Evolutionary conservation across 2,113 vertebrate species (phyloP).

Genomic region (Anser brachyrhynchus): DNA sequence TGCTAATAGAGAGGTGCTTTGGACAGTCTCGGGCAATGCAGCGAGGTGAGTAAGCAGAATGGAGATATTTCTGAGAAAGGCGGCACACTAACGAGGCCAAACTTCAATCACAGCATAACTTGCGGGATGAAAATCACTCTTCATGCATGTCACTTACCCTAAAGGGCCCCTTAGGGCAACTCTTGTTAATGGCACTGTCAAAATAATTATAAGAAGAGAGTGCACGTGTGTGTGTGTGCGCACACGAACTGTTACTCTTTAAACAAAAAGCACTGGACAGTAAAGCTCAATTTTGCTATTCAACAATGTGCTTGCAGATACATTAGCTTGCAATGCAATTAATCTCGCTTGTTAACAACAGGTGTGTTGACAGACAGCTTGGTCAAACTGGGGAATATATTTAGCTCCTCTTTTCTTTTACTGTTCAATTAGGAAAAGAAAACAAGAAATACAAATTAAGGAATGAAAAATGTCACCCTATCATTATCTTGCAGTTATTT

Average conservation of each 20-base stretch:
- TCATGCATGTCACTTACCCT: constrained; percentile 73
- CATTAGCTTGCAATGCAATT: neutral
- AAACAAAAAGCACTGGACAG: neutral
- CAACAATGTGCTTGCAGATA: neutral
- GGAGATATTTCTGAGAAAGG: constrained; percentile 10
- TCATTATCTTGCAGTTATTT: neutral
- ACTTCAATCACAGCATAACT: constrained; percentile 67
- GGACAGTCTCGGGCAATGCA: neutral
- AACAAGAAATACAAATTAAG: neutral
- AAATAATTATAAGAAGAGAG: constrained; percentile 63
- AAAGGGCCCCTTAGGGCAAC: constrained; percentile 68
- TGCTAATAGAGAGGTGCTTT: neutral
- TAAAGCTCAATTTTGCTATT: constrained; percentile 8
- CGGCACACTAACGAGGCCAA: constrained; percentile 23
- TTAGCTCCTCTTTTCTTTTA: neutral
- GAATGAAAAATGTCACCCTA: neutral
- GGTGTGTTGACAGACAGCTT: constrained; percentile 37
- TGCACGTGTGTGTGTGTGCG: neutral
- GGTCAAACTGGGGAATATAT: neutral
- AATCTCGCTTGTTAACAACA: constrained; percentile 44
- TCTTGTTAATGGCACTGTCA: constrained; percentile 69
- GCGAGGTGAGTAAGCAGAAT: neutral
- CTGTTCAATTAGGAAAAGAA: neutral
- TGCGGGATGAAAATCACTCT: constrained; percentile 60
- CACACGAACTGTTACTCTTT: neutral